Conservation (phyloP, 2,888 invertebrate genomes). For the Campoletis raptor region DNA sequence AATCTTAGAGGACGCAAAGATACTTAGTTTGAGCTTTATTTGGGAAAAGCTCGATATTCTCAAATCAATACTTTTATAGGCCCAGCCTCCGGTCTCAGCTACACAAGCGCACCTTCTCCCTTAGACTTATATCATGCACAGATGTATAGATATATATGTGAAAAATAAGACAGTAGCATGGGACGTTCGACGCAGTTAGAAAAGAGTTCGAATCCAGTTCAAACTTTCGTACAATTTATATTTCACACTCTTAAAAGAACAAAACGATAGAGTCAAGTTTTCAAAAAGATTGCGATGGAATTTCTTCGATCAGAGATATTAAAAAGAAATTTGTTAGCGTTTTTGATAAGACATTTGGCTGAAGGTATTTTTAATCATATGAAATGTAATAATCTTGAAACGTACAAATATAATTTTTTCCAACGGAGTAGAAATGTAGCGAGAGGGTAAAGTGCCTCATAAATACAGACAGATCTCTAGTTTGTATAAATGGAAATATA, state of each 20-base stretch:
- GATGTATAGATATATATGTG: slow-evolving; percentile 8
- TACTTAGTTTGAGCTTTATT: slow-evolving; percentile 77
- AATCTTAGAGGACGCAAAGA: slow-evolving; percentile 54
- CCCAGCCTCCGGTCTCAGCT: slow-evolving; percentile 71
- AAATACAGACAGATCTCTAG: background rate
- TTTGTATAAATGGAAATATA: slow-evolving; percentile 4
- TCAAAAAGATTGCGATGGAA: background rate
- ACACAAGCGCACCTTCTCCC: slow-evolving; percentile 69
- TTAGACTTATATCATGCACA: slow-evolving; percentile 57
- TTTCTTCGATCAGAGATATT: background rate
- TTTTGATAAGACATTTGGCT: background rate
- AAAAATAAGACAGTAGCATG: background rate
- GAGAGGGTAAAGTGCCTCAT: background rate
- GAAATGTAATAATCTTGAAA: background rate
- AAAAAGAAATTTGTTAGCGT: background rate
- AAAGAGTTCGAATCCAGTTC: background rate
- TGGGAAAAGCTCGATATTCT: slow-evolving; percentile 77
- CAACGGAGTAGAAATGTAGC: background rate
- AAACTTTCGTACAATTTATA: background rate
- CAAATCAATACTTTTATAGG: slow-evolving; percentile 77
- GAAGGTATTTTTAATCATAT: background rate
- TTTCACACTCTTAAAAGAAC: background rate
- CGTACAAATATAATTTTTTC: background rate
- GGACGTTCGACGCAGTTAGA: background rate
- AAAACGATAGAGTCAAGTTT: background rate